Conservation (phyloP, 2,113 vertebrate species). For the Cololabis saira region DNA sequence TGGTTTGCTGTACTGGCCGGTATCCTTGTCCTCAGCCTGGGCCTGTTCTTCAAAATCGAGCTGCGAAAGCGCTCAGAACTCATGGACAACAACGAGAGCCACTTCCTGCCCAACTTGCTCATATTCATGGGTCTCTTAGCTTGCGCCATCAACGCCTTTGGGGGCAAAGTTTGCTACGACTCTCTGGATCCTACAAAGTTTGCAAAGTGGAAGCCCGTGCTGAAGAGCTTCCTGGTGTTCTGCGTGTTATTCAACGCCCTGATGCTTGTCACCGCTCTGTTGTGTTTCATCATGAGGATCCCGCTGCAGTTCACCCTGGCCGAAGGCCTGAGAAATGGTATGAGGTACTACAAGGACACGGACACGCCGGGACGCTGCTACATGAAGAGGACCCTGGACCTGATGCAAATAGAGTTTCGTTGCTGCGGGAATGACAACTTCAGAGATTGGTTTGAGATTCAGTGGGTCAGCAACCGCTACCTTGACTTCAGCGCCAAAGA, state of each 20-base stretch:
- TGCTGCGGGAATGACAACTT: constrained; percentile 96
- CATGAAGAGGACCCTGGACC: constrained; percentile 98
- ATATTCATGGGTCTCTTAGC: constrained; percentile 88
- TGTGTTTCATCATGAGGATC: constrained; percentile 90
- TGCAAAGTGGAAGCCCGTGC: constrained; percentile 88
- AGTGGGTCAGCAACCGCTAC: constrained; percentile 99
- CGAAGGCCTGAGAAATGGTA: constrained; percentile 89
- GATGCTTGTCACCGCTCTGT: constrained; percentile 83
- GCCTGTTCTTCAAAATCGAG: constrained; percentile 96
- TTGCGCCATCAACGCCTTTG: constrained; percentile 88
- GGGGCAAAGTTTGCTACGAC: constrained; percentile 97
- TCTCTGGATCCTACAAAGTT: constrained; percentile 93
- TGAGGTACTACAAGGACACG: constrained; percentile 96
- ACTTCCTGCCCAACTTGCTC: constrained; percentile 95
- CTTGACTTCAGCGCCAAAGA: constrained; percentile 96
- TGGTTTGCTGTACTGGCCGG: constrained; percentile 94
- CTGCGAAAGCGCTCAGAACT: constrained; percentile 95
- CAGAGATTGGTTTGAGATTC: constrained; percentile 98
- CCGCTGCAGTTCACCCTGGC: constrained; percentile 90
- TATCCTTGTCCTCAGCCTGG: constrained; percentile 91
- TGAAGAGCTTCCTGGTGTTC: constrained; percentile 87
- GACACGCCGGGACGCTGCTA: constrained; percentile 96
- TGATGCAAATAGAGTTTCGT: constrained; percentile 97
- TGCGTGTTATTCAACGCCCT: constrained; percentile 87
- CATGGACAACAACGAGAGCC: constrained; percentile 97